Evolutionary conservation across 2,888 invertebrate genomes (phyloP), one percentile per base, ranked within the genome.

Genomic region (Scaptomyza reducta): DNA sequence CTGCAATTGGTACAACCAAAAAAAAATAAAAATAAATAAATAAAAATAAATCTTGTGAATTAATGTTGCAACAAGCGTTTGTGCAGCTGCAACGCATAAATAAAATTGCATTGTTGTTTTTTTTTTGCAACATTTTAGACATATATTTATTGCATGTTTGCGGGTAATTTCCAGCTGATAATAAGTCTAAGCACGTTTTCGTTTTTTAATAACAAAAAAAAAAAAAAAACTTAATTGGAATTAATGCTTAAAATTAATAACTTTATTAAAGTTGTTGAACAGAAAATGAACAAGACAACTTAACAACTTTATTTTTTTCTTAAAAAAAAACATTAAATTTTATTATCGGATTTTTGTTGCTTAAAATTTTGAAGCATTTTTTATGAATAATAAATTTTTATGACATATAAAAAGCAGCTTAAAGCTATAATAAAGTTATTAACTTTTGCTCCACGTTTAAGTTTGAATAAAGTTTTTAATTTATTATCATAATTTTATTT

Each of bases 21-120:
- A 57, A 31, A 53, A 38, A 49, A 59, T n/a, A 31, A 22, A 31
- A 29, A 46, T 22, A 22, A n/a, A n/a, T n/a, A n/a, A n/a, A n/a
- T n/a, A n/a, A 42, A 27, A 38, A 16, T 38, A 10, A 31, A 5
- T 25, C 31, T 14, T n/a, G 59, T 50, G 62, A 44, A 55, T 41
- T 47, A 59, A 53, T 60, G 51, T 49, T 62, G 66, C 72, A 61
- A 66, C 58, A 50, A 44, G 25, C 14, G 10, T 40, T 14, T 54
- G 50, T 64, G 74, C 84, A 83, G 77, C 84, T 81, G 84, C 84
- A 77, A 44, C 53, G 51, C 55, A 67, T 80, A 77, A 80, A 86
- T 70, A 56, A 58, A 62, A 56, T 31, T 35, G 33, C 44, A 5
- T 7, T 7, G 27, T 31, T 31, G 27, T 31, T 31, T 31, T 49